Base-by-base conservation (phyloP, 2,797 vertebrate genomes). In the Siniperca undulata region DNA sequence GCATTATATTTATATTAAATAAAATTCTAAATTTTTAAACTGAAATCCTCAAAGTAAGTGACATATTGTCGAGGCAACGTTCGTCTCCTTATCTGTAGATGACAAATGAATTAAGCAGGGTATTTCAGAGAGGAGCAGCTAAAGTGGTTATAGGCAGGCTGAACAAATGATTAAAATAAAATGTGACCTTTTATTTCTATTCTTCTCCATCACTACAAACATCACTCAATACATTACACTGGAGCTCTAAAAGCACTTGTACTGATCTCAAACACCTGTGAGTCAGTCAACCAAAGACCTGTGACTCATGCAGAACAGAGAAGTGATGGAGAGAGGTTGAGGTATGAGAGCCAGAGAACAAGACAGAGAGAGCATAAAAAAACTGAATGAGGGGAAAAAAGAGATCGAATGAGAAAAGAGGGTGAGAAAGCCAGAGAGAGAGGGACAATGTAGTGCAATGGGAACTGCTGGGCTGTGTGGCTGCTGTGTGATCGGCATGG, bases 221-320 rank as follows among this genome's bases (percentile, higher is more conserved):
- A 82, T 89, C 86, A 77, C 86, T 83, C 90, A 84, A 68, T 80
- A 81, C 78, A 85, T 84, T 77, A 73, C 76, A 74, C 13, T 8
- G 66, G 69, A 52, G 77, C 86, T 86, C 81, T 88, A 86, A 89
- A 90, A 92, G 90, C 91, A 88, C 90, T 92, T 87, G 74, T 73
- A 24, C 87, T 88, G 81, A 84, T 88, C 86, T 91, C 80, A 82
- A 93, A 87, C 86, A 87, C 88, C 84, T 78, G 80, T 90, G 93
- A 92, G 85, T 92, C 91, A 92, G 85, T 88, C 89, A 42, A 80
- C 68, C 70, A 77, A 38, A 79, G 81, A 81, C 87, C 85, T 77
- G 80, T 92, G 91, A 92, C 83, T 93, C 93, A 92, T 55, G n/a
- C 58, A 72, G 88, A 85, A 83, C 84, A 74, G n/a, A 71, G 58